Percentiles rank a stretch among this genome's conserved stretches.
Conservation (phyloP, 2,113 vertebrate species). For the Dasyurus viverrinus region DNA sequence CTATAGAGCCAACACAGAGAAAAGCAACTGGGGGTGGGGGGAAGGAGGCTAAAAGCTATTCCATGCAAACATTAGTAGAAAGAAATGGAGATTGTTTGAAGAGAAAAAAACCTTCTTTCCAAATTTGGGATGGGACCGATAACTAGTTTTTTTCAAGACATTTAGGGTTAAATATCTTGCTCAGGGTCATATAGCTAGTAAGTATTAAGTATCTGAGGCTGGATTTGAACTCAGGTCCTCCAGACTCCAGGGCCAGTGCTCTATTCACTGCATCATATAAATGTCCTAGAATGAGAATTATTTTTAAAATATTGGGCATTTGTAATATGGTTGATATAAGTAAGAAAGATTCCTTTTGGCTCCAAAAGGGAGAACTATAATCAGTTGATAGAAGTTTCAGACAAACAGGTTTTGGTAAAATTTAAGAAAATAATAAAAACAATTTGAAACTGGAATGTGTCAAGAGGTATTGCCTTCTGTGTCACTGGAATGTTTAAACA, state of each 20-base stretch:
- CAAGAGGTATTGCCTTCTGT: not conserved
- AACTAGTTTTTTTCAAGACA: not conserved
- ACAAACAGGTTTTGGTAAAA: not conserved
- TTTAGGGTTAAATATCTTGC: too few relatives aligned
- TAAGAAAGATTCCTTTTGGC: not conserved
- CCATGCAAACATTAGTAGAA: not conserved
- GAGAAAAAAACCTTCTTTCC: not conserved
- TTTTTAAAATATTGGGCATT: not conserved
- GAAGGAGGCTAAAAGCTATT: not conserved
- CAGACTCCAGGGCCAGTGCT: too few relatives aligned
- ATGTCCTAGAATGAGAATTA: too few relatives aligned
- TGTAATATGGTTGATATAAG: not conserved
- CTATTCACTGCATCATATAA: too few relatives aligned
- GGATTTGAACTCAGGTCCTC: too few relatives aligned
- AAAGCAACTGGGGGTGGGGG: too few relatives aligned
- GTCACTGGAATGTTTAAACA: not conserved
- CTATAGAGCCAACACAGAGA: not conserved
- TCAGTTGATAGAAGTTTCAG: not conserved
- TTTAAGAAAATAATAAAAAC: not conserved
- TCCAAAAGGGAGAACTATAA: not conserved
- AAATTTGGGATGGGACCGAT: not conserved
- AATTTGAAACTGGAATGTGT: not conserved
- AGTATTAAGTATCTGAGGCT: too few relatives aligned
- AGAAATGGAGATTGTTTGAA: not conserved
- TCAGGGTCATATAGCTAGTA: too few relatives aligned